phyloP scores from a whole-genome alignment of 1,140 invertebrate genomes.

The Eubasilissa regina region DNA sequence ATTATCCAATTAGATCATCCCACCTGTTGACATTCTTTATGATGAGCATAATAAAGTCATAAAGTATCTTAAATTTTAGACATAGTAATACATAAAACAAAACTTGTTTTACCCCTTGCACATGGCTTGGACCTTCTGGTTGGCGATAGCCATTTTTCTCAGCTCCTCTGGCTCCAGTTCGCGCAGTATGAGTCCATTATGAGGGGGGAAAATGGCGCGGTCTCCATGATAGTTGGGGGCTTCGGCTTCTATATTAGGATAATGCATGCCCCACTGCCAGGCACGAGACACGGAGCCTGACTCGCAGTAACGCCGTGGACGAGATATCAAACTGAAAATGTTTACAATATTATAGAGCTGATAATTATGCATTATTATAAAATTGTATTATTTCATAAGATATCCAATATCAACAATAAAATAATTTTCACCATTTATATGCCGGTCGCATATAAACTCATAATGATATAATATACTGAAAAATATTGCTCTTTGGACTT shows the following conservation, averaged over 20 bases:
- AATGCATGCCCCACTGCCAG: constrained; percentile 68
- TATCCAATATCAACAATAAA: too few relatives aligned
- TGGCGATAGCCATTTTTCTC: constrained; percentile 63
- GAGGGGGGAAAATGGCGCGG: constrained; percentile 73
- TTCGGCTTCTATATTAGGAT: constrained; percentile 63
- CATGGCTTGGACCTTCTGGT: constrained; percentile 36
- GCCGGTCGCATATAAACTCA: too few relatives aligned
- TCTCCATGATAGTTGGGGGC: constrained; percentile 68
- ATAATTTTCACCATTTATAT: too few relatives aligned
- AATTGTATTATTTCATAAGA: too few relatives aligned
- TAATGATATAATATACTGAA: too few relatives aligned
- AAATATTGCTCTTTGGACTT: too few relatives aligned
- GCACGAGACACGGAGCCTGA: constrained; percentile 60
- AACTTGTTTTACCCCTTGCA: constrained; percentile 25
- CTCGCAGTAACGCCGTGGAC: constrained; percentile 63
- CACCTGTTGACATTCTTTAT: too few relatives aligned
- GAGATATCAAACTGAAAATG: constrained; percentile 27
- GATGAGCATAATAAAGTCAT: too few relatives aligned
- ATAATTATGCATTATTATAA: too few relatives aligned
- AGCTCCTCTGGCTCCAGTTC: constrained; percentile 62
- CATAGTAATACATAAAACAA: too few relatives aligned
- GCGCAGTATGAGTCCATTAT: constrained; percentile 70
- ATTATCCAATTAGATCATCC: too few relatives aligned
- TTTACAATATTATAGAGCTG: background rate
- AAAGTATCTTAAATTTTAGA: too few relatives aligned